phyloP scores from a whole-genome alignment of 2,888 invertebrate species.

The Macaria notata region DNA sequence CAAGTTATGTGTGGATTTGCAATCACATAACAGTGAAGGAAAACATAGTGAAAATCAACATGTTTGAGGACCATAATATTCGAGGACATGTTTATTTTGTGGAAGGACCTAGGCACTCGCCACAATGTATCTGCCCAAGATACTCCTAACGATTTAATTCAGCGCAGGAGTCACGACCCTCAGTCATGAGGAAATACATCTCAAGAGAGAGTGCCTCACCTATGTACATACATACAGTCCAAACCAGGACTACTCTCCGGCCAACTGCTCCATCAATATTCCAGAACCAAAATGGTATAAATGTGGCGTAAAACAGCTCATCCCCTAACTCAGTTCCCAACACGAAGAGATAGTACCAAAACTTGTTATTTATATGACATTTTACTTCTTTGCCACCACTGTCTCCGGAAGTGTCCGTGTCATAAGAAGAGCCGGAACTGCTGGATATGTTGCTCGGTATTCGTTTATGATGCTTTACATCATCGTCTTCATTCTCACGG shows the following conservation, averaged over 20 bases:
- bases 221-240: slow-evolving; percentile 92
- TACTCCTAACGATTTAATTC: too few relatives aligned
- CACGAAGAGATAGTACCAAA: slow-evolving; percentile 93
- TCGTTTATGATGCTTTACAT: slow-evolving; percentile 61
- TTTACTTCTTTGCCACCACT: slow-evolving; percentile 58
- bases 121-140: too few relatives aligned
- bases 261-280: slow-evolving; percentile 95
- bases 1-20: too few relatives aligned
- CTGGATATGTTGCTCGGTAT: slow-evolving; percentile 67
- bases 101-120: too few relatives aligned
- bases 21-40: too few relatives aligned
- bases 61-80: too few relatives aligned
- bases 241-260: slow-evolving; percentile 90
- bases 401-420: slow-evolving; percentile 65
- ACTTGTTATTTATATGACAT: slow-evolving; percentile 85
- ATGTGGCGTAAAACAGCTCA: slow-evolving; percentile 94
- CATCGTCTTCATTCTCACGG: slow-evolving; percentile 42
- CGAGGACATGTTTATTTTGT: too few relatives aligned
- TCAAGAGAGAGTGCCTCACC: slow-evolving; percentile 75
- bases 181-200: too few relatives aligned
- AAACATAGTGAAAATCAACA: too few relatives aligned
- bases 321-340: slow-evolving; percentile 94
- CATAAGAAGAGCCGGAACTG: slow-evolving; percentile 66
- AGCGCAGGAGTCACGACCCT: too few relatives aligned
- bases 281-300: slow-evolving; percentile 97